Evolutionary conservation across 2,888 invertebrate genomes (phyloP).

Genomic region (Lithodes maja): DNA sequence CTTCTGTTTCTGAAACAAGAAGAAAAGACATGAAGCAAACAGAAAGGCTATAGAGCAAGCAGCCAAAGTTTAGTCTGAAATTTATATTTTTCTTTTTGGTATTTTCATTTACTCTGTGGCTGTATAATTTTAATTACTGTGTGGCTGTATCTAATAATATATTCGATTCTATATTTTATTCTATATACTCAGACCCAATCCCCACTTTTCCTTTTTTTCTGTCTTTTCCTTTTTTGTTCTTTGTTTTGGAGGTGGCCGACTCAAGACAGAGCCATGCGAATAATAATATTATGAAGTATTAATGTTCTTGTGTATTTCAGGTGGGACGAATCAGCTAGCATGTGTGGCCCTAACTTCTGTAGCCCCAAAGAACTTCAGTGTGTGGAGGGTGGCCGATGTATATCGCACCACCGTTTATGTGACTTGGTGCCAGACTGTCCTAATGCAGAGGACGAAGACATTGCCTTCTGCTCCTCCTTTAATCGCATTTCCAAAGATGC

Average conservation of each 20-base stretch:
- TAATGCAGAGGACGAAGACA: slow-evolving; percentile 63
- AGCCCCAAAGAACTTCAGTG: slow-evolving; percentile 45
- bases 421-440: slow-evolving; percentile 64
- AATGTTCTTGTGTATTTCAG: slow-evolving; percentile 18
- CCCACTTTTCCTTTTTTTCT: neutral
- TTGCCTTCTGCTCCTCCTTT: slow-evolving; percentile 53
- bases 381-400: slow-evolving; percentile 48
- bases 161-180: too few species aligned
- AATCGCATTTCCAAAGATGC: neutral
- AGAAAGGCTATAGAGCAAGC: too few species aligned
- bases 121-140: too few species aligned
- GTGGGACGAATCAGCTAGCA: slow-evolving; percentile 67
- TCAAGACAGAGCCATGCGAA: neutral
- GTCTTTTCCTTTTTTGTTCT: slow-evolving; percentile 10
- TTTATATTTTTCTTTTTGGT: too few species aligned
- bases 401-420: slow-evolving; percentile 53
- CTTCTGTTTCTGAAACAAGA: neutral
- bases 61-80: too few species aligned
- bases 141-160: too few species aligned
- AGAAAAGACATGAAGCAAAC: too few species aligned
- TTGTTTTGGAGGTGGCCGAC: neutral
- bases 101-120: too few species aligned
- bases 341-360: slow-evolving; percentile 51
- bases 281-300: neutral
- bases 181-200: neutral